Conservation (phyloP, 2,113 vertebrate species). For the Tachysurus fulvidraco region DNA sequence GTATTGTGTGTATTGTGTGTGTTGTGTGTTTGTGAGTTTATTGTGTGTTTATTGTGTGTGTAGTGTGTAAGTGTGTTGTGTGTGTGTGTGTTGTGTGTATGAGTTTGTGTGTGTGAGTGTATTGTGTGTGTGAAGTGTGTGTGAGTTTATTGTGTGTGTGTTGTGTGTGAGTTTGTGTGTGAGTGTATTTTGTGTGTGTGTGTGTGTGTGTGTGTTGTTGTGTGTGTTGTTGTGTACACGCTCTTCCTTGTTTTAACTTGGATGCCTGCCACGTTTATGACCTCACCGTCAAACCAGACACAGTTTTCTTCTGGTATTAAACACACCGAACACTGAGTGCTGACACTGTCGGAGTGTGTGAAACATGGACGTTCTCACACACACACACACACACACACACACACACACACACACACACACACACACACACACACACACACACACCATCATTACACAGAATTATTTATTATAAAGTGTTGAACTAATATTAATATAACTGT, state of each 20-base stretch:
- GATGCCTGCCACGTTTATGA: not conserved
- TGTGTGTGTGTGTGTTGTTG: too few species aligned
- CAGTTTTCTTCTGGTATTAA: not conserved
- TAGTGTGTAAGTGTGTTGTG: too few species aligned
- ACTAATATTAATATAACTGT: not conserved
- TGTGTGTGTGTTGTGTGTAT: too few species aligned
- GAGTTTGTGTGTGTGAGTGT: too few species aligned
- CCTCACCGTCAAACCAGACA: constrained; percentile 11
- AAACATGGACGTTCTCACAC: not conserved
- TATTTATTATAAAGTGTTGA: not conserved
- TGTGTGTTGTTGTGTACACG: too few species aligned
- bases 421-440: not conserved
- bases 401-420: not conserved
- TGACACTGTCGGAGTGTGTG: not conserved
- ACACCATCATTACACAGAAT: not conserved
- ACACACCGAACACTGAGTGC: not conserved
- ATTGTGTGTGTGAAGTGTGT: too few species aligned
- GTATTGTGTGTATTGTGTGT: too few species aligned
- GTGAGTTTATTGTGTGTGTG: too few species aligned
- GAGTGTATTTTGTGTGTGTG: too few species aligned
- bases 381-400: not conserved
- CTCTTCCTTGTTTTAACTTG: not conserved
- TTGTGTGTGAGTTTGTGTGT: too few species aligned
- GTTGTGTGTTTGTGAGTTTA: too few species aligned
- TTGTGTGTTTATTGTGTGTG: too few species aligned